Evolutionary conservation across 2,797 vertebrate species (phyloP), one percentile per base, ranked within the genome.

Genomic region (Acipenser transmontanus): DNA sequence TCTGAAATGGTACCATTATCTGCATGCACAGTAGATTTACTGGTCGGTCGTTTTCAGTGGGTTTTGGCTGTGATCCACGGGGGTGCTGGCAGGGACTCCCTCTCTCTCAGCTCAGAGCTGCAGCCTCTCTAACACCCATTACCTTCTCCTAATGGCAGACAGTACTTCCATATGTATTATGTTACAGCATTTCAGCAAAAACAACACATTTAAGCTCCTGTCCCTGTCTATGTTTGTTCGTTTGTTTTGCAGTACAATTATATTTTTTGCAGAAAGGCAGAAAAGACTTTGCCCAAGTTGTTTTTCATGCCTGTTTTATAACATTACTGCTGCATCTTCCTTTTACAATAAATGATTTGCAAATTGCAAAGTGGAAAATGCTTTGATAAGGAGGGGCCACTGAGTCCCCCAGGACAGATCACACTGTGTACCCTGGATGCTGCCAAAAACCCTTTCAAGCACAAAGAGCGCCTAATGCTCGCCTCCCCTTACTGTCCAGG

Each of bases 21-120:
- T 68, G 64, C n/a, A 12, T 62, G 68, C 70, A 59, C 70, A 47
- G 68, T 68, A 67, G 68, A 73, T 69, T 69, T 63, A 20, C 54
- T 59, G 65, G 78, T 73, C 74, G 69, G 69, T 63, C 49, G 49
- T 59, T 11, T 48, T 34, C 34, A 65, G 61, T 56, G 65, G n/a
- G 10, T 11, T 6, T 10, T 71, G 74, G 69, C 69, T 8, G 50
- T 1, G 2, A 1, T 20, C 66, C 68, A 71, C 59, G 64, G 67
- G 61, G 0, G 13, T 62, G 63, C 61, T 54, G 66, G 34, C 51
- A 69, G 13, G 66, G 56, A 70, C 51, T 51, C 64, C n/a, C 59
- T 49, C 56, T 54, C 11, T 10, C 48, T 20, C 7, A 51, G 34
- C 8, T 47, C 17, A 51, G 50, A 11, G 50, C 50, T 51, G 50